Evolutionary conservation across 2,888 invertebrate species (phyloP), one percentile per base, ranked within the genome.

Genomic region (Euclidia mi): DNA sequence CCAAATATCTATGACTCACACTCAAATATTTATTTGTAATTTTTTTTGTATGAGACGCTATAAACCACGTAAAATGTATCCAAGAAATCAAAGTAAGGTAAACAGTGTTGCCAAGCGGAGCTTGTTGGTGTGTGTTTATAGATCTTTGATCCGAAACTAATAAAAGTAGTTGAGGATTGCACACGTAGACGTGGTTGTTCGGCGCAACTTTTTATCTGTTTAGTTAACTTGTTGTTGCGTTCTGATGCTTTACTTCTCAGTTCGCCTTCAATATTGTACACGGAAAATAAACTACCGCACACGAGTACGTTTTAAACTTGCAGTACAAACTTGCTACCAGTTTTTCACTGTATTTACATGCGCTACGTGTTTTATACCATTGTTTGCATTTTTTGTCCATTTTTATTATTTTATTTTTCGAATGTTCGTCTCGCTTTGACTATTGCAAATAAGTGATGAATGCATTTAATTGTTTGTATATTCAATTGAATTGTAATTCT

Each of bases 191-290:
- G 69, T 43, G 65, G 59, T 44, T 53, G 56, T 45, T 37, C 40
- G 35, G 61, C 28, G 69, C 71, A 72, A 76, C 67, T 74, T 70
- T 77, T 76, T 79, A 82, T 81, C 72, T 80, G 65, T 81, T 72
- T 64, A 53, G 59, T 67, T 71, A 74, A 75, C 71, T 76, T 71
- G 66, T 69, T 64, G 71, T 73, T 70, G 63, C 52, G 43, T 55
- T 51, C 46, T 50, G 41, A 50, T 65, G 50, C 48, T 56, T 60
- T 53, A 55, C 48, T 68, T 67, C 62, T 63, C n/a, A n/a, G n/a
- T n/a, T n/a, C n/a, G n/a, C 62, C 60, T 67, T 40, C 52, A 65
- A 52, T 70, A 70, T 59, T 59, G 41, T 73, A 44, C 59, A 58
- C 35, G 34, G 37, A 53, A 60, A 62, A 52, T 28, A 1, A 32